These are phyloP conservation scores for Himalopsyche anomala DNA, from an alignment of 2,888 invertebrate genomes.

Conservation along the genomic window DNA sequence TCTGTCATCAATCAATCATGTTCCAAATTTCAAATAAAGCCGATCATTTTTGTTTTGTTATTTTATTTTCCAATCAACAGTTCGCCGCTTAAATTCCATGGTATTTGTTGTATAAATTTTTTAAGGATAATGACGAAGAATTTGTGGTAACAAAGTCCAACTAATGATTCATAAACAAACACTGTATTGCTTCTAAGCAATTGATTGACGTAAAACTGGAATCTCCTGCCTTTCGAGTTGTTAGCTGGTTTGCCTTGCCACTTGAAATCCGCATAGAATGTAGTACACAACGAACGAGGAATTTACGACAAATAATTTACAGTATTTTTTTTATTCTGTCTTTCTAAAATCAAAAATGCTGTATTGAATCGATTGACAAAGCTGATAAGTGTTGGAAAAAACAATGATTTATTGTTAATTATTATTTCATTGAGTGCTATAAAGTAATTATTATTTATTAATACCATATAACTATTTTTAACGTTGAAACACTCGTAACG, in stretches of 20 bases:
- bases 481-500: too few species aligned
- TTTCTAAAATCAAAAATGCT: background rate
- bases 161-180: conserved; percentile 32
- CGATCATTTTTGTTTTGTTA: too few species aligned
- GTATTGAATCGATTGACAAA: background rate
- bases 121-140: background rate
- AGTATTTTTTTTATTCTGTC: background rate
- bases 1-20: too few species aligned
- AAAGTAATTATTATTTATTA: too few species aligned
- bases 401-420: too few species aligned
- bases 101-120: too few species aligned
- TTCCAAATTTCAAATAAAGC: too few species aligned
- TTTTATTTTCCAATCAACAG: too few species aligned
- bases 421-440: too few species aligned
- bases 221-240: conserved; percentile 13
- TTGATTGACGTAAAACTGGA: conserved; percentile 49
- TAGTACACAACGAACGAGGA: background rate
- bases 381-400: background rate
- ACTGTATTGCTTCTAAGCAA: background rate
- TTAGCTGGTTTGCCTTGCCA: conserved; percentile 47
- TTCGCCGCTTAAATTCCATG: too few species aligned
- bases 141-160: conserved; percentile 16
- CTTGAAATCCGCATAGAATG: conserved; percentile 11
- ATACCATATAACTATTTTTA: too few species aligned
- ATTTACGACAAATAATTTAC: background rate